These are phyloP conservation scores for Gambelia wislizenii DNA, from an alignment of 2,797 vertebrate species.

Conservation along the genomic window DNA sequence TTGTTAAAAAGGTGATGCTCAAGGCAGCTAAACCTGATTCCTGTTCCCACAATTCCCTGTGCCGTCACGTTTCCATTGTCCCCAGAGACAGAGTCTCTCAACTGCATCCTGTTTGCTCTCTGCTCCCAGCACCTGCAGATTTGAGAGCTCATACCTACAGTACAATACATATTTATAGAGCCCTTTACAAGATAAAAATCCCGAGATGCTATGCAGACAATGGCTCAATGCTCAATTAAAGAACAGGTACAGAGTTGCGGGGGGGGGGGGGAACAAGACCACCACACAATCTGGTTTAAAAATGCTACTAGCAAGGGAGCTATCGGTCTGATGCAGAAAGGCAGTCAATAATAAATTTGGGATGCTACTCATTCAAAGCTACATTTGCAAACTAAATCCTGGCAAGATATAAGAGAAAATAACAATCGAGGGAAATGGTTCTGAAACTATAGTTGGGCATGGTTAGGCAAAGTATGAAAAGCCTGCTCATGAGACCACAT, in stretches of 20 bases:
- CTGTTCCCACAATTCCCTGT: constrained; percentile 53
- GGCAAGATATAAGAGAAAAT: constrained; percentile 17
- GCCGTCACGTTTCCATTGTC: constrained; percentile 64
- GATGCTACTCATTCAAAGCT: background rate
- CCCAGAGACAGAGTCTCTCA: constrained; percentile 36
- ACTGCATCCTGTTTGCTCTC: constrained; percentile 37
- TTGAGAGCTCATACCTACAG: constrained; percentile 56
- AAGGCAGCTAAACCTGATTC: constrained; percentile 58
- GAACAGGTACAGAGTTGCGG: constrained; percentile 36
- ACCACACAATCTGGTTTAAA: constrained; percentile 34
- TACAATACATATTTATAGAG: constrained; percentile 64
- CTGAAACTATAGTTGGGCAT: background rate
- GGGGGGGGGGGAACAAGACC: constrained; percentile 29
- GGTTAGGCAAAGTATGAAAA: background rate
- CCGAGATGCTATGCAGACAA: background rate
- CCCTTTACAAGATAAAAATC: constrained; percentile 48
- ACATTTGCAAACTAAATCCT: background rate
- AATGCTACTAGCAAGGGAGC: constrained; percentile 9
- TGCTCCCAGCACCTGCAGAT: constrained; percentile 57
- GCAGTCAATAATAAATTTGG: constrained; percentile 24
- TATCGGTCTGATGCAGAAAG: constrained; percentile 22
- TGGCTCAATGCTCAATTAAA: constrained; percentile 62
- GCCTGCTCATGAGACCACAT: background rate
- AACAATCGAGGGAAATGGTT: background rate
- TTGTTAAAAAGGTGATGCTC: constrained; percentile 70